Base-by-base conservation (phyloP, 2,888 invertebrate genomes). In the Agrochola lychnidis region DNA sequence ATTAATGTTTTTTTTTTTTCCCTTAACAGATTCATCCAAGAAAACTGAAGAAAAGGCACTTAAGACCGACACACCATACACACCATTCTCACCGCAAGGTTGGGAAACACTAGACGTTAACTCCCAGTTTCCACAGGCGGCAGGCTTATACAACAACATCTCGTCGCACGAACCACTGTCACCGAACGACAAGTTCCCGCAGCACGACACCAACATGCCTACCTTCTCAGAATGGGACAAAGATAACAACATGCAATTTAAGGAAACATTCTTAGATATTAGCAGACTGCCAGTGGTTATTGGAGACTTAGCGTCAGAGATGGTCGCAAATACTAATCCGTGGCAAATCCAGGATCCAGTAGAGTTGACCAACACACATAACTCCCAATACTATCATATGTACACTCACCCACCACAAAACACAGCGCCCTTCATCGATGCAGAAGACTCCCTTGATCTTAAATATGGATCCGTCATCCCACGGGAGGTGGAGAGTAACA, bases 41-140 rank as follows among this genome's bases (percentile, higher is more conserved):
- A 84, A 90, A 84, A 93, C 90, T 86, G 94, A 94, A 91, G 92
- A 94, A 91, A 94, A 92, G 94, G 93, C 95, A 93, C 92, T 92
- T 89, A 94, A 93, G 91, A 94, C 92, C 90, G 93, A 96, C 93
- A 96, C 95, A 93, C 92, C 90, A 92, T 93, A 95, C 92, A 95
- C 95, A 92, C 91, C 92, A 90, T 91, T 94, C 94, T 95, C 96
- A 91, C 95, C 96, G 79, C 94, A 93, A 88, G 94, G 94, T 91
- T 95, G 95, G 95, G 96, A 95, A 88, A 88, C 89, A 79, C 89
- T 93, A 79, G 95, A 94, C 93, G 93, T 92, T 91, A 95, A 92
- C 84, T 95, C 94, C 91, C 93, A 95, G 81, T 86, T 92, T 81
- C 90, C 92, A 81, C 94, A 91, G 86, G 87, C 93, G 86, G 88